phyloP scores from a whole-genome alignment of 1,140 invertebrate species.

The Calephelis virginiensis region DNA sequence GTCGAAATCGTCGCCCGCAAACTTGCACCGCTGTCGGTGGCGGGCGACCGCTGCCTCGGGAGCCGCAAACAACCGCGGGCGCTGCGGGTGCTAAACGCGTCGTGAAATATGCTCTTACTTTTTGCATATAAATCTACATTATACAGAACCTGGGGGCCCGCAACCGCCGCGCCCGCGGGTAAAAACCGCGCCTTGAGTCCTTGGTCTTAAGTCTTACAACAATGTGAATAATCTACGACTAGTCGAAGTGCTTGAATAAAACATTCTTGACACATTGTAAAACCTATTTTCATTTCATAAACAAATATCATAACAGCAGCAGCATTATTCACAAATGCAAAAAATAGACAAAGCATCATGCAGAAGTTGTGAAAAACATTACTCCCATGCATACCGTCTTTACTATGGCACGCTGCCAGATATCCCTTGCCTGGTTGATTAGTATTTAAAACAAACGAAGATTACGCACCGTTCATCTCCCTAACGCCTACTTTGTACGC shows the following conservation, averaged over 20 bases:
- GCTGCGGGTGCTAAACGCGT: too few relatives aligned
- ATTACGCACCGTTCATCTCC: constrained; percentile 5
- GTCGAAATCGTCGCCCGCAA: too few relatives aligned
- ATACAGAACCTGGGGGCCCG: too few relatives aligned
- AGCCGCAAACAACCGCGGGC: too few relatives aligned
- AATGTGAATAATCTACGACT: constrained; percentile 38
- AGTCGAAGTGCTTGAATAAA: constrained; percentile 31
- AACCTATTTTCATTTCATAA: neutral
- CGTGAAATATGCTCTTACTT: too few relatives aligned
- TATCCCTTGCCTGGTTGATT: constrained; percentile 12
- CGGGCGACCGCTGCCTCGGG: too few relatives aligned
- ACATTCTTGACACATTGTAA: neutral
- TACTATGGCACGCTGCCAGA: constrained; percentile 1
- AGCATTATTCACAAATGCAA: constrained; percentile 10
- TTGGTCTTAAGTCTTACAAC: neutral
- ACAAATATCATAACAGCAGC: neutral
- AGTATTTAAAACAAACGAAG: constrained; percentile 10
- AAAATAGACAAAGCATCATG: constrained; percentile 22
- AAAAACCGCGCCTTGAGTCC: too few relatives aligned
- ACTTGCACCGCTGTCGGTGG: too few relatives aligned
- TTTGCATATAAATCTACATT: too few relatives aligned
- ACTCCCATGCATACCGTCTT: constrained; percentile 9
- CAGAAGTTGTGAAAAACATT: constrained; percentile 11
- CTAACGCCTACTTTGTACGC: constrained; percentile 5
- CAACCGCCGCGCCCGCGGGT: too few relatives aligned